A percentile compares a stretch with the other conserved stretches of the same genome.
Conservation (phyloP, 2,797 vertebrate genomes). For the Enteromius treurensis region DNA sequence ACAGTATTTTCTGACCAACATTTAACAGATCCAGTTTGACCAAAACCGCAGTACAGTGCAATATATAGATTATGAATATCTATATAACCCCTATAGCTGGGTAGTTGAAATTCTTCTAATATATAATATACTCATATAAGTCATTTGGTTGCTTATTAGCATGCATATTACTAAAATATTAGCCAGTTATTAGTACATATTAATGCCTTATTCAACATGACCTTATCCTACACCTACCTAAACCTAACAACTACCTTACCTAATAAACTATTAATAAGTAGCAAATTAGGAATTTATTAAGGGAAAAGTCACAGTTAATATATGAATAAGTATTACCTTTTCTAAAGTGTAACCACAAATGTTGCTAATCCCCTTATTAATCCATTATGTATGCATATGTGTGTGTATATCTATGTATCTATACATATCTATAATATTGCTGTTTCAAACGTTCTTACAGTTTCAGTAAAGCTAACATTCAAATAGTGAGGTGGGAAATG, state of each 20-base stretch:
- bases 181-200: too few species aligned
- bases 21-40: neutral
- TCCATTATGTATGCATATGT: neutral
- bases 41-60: neutral
- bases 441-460: constrained; percentile 2
- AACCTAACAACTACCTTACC: too few species aligned
- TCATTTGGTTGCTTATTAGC: too few species aligned
- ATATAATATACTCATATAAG: too few species aligned
- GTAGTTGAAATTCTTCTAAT: neutral
- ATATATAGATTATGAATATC: neutral
- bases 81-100: neutral
- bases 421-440: neutral
- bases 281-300: too few species aligned
- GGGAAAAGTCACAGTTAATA: too few species aligned
- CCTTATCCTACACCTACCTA: too few species aligned
- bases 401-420: neutral
- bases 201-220: too few species aligned
- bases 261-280: too few species aligned
- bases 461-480: constrained; percentile 19
- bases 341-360: too few species aligned
- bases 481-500: neutral
- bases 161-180: too few species aligned
- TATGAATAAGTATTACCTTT: too few species aligned
- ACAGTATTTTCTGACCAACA: constrained; percentile 8
- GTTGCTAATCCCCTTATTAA: neutral